These are phyloP conservation scores for Myiozetetes cayanensis DNA, from an alignment of 2,113 vertebrate species.

Conservation along the genomic window DNA sequence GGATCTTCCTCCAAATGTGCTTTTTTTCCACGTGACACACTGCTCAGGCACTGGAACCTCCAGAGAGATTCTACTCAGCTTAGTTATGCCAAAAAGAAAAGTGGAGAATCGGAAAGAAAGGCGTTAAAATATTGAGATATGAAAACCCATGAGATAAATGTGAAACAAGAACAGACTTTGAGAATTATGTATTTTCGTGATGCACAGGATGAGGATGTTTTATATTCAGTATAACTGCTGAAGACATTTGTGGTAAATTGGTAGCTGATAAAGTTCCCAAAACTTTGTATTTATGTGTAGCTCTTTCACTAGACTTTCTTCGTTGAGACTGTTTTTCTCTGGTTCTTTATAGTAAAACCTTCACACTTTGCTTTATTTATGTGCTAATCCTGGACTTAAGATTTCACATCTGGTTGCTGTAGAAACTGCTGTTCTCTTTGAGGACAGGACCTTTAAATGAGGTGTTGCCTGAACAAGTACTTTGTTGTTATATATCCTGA, in stretches of 20 bases:
- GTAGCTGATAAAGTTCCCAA: neutral
- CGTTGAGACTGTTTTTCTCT: neutral
- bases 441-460: neutral
- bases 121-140: neutral
- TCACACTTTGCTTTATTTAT: neutral
- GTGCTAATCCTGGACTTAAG: neutral
- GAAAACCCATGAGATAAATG: neutral
- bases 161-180: neutral
- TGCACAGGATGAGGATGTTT: neutral
- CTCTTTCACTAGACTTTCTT: neutral
- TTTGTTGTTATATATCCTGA: neutral
- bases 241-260: neutral
- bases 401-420: constrained; percentile 8
- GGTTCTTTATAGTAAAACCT: neutral
- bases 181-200: neutral
- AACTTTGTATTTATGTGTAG: neutral
- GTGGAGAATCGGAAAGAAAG: neutral
- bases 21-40: neutral
- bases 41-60: neutral
- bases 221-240: neutral
- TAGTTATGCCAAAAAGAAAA: neutral
- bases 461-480: neutral
- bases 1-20: neutral
- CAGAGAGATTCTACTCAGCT: neutral
- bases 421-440: neutral